Conservation (phyloP, 2,888 invertebrate genomes). For the Ommatoiulus sabulosus region DNA sequence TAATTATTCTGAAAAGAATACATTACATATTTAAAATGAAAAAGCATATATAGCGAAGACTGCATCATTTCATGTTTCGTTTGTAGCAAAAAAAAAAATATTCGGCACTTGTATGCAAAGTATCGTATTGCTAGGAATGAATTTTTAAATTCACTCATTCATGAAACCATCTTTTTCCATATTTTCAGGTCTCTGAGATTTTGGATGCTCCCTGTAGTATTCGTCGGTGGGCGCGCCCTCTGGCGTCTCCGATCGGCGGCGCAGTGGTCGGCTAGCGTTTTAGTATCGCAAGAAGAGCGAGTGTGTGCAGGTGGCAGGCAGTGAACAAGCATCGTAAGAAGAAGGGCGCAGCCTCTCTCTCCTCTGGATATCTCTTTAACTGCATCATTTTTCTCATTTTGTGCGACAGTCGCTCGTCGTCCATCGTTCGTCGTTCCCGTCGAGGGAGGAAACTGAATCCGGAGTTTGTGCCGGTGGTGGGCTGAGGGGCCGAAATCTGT, state of each 20-base stretch:
- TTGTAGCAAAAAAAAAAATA: too few relatives aligned
- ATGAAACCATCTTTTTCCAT: too few relatives aligned
- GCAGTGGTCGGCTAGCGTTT: not conserved
- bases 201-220: not conserved
- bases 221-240: not conserved
- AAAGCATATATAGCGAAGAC: too few relatives aligned
- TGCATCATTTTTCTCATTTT: not conserved
- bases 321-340: not conserved
- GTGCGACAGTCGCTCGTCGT: not conserved
- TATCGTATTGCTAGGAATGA: too few relatives aligned
- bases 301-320: not conserved
- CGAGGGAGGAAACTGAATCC: not conserved
- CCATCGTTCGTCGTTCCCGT: not conserved
- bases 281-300: constrained; percentile 14
- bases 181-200: not conserved
- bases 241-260: not conserved
- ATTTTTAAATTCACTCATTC: too few relatives aligned
- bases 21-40: too few relatives aligned
- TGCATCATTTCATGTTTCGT: too few relatives aligned
- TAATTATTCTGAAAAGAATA: too few relatives aligned
- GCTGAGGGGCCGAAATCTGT: constrained; percentile 8
- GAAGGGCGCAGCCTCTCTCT: not conserved
- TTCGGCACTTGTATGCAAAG: too few relatives aligned
- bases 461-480: constrained; percentile 26
- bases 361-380: not conserved